Conservation (phyloP, 1,140 invertebrate genomes). For the Homalodisca vitripennis region DNA sequence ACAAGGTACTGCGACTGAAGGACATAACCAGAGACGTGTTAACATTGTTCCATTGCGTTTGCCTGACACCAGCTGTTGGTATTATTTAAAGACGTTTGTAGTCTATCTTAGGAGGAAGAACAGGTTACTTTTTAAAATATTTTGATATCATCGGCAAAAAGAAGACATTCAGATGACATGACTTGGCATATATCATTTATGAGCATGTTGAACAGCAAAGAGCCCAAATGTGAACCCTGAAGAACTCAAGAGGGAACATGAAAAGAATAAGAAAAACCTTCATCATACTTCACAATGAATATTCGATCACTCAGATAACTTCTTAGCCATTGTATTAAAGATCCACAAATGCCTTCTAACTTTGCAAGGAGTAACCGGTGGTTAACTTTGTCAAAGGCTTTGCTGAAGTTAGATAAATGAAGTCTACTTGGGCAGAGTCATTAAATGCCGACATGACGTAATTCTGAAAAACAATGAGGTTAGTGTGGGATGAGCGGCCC, state of each 20-base stretch:
- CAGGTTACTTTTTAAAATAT: not conserved
- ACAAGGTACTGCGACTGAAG: not conserved
- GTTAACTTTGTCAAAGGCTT: not conserved
- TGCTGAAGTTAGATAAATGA: not conserved
- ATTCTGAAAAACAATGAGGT: not conserved
- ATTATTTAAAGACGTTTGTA: too few relatives aligned
- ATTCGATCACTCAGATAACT: not conserved
- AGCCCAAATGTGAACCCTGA: not conserved
- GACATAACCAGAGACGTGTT: not conserved
- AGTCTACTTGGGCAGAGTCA: not conserved
- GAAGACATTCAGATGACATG: not conserved
- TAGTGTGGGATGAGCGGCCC: not conserved
- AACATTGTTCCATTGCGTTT: not conserved
- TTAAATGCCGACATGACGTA: not conserved
- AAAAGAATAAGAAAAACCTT: not conserved
- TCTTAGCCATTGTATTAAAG: not conserved
- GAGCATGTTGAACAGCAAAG: not conserved
- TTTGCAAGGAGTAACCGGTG: not conserved
- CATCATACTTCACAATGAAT: not conserved
- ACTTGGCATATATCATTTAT: not conserved
- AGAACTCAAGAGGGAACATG: not conserved
- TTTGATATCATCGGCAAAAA: not conserved
- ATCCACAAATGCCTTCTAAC: not conserved
- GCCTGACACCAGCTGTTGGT: not conserved
- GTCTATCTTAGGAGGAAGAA: too few relatives aligned